Percentiles rank a stretch among this genome's conserved stretches.
Conservation (phyloP, 1,140 invertebrate genomes). For the Ridgeia piscesae region DNA sequence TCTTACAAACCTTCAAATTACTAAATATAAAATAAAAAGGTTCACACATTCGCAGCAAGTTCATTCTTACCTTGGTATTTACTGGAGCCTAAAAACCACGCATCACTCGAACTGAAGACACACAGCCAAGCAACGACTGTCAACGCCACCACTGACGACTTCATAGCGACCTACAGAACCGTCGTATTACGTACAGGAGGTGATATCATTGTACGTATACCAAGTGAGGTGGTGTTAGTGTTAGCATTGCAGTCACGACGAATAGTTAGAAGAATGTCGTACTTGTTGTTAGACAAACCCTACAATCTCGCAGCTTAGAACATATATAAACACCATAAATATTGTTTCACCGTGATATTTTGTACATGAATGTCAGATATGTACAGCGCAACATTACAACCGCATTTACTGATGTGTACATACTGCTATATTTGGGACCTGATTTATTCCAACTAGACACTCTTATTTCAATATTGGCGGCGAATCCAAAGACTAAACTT, state of each 20-base stretch:
- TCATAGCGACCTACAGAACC: neutral
- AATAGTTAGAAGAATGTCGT: neutral
- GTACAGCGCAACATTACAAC: neutral
- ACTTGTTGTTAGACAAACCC: too few relatives aligned
- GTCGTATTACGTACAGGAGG: neutral
- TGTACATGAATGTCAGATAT: neutral
- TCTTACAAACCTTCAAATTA: neutral
- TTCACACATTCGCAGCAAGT: too few relatives aligned
- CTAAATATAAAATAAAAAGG: too few relatives aligned
- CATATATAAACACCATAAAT: too few relatives aligned
- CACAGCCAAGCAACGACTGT: neutral
- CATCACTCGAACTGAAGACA: neutral
- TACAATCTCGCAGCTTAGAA: too few relatives aligned
- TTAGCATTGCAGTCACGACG: neutral
- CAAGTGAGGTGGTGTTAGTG: neutral
- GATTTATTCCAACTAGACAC: neutral
- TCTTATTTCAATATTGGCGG: neutral
- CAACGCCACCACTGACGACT: neutral
- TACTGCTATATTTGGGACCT: neutral
- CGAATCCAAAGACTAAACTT: neutral
- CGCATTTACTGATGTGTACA: neutral
- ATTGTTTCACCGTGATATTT: neutral
- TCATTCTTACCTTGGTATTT: neutral
- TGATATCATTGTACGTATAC: neutral
- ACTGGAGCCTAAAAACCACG: neutral